These are phyloP conservation scores for Copsychus sechellarum DNA, from an alignment of 2,113 vertebrate genomes.

Conservation along the genomic window DNA sequence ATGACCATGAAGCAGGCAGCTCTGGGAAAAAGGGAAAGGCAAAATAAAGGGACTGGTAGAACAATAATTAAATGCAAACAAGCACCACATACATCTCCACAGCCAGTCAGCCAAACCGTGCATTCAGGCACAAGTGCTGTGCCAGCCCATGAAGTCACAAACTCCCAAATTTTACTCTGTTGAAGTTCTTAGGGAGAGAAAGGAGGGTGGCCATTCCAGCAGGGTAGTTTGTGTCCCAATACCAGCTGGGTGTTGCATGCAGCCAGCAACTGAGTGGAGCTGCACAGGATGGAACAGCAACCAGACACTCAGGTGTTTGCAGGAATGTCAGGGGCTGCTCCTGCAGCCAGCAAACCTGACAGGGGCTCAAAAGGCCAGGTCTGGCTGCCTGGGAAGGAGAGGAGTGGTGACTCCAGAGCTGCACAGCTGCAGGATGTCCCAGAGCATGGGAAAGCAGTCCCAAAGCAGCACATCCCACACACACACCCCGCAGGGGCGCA, in stretches of 20 bases:
- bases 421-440: background rate
- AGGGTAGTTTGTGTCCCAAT: background rate
- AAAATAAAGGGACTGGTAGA: background rate
- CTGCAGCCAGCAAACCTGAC: background rate
- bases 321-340: background rate
- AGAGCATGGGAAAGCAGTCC: background rate
- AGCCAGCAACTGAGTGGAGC: background rate
- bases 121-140: background rate
- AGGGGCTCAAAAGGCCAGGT: background rate
- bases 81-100: background rate
- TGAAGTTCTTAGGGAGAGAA: background rate
- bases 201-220: background rate
- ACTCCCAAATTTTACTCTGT: background rate
- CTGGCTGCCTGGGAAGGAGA: background rate
- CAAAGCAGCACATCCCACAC: background rate
- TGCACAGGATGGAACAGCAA: background rate
- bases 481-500: fast-evolving
- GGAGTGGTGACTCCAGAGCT: background rate
- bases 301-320: fast-evolving
- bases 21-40: background rate
- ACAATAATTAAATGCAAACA: background rate
- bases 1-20: background rate
- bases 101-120: background rate
- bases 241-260: background rate
- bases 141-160: background rate